Percentiles rank a stretch among this genome's conserved stretches.
These are phyloP conservation scores for Elgonia sp. DNA, from an alignment of 2,888 invertebrate genomes.

Conservation along the genomic window DNA sequence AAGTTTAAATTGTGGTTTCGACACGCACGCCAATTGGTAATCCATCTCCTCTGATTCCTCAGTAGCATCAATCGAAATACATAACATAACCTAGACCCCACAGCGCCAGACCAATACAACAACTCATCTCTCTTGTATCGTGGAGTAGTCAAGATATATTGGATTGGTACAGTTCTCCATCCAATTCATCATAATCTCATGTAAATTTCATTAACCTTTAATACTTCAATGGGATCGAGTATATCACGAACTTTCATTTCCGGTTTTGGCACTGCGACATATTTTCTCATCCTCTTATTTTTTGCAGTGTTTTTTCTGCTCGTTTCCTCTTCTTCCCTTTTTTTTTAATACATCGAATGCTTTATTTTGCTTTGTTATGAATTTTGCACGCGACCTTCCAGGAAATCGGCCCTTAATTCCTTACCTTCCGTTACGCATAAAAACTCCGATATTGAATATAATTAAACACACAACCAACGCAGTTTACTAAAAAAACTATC, in stretches of 20 bases:
- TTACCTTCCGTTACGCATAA: no score
- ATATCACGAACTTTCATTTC: conserved; percentile 3
- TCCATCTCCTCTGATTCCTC: conserved; percentile 76
- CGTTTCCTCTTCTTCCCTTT: background rate
- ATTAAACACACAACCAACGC: no score
- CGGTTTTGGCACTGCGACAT: background rate
- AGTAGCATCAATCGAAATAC: conserved; percentile 71
- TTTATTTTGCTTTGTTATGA: no score
- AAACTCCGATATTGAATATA: no score
- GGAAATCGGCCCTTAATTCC: no score
- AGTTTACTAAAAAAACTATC: no score
- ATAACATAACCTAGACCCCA: conserved; percentile 53
- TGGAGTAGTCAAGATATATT: background rate
- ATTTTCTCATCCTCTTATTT: conserved; percentile 6
- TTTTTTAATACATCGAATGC: conserved; percentile 19
- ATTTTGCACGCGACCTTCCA: no score
- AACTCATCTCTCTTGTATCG: conserved; percentile 47
- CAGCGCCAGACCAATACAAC: conserved; percentile 11
- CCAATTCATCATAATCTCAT: conserved; percentile 25
- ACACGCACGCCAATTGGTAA: conserved; percentile 75
- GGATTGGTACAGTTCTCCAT: background rate
- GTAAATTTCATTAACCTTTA: conserved; percentile 26
- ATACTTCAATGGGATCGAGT: background rate
- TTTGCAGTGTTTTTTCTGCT: background rate
- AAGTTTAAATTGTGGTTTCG: conserved; percentile 71